Conservation (phyloP, 2,888 invertebrate genomes). For the Neria commutata region DNA sequence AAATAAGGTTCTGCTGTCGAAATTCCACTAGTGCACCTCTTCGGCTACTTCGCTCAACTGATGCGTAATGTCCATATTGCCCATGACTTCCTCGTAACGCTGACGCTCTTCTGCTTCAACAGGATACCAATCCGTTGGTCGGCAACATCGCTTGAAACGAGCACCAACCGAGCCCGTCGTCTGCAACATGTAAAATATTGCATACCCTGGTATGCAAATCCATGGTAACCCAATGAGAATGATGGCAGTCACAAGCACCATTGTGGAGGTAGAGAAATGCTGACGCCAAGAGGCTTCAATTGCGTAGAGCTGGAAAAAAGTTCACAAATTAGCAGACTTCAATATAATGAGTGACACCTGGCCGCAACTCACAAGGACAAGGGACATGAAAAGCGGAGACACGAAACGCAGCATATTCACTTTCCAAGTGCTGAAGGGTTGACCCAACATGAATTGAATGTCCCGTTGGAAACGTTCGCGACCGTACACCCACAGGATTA, state of each 20-base stretch:
- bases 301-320: slow-evolving; percentile 30
- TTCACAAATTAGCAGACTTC: too few species aligned
- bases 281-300: slow-evolving; percentile 16
- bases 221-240: slow-evolving; percentile 43
- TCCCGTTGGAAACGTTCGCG: slow-evolving; percentile 69
- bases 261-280: slow-evolving; percentile 19
- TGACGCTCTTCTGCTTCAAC: slow-evolving; percentile 55
- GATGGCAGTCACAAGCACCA: slow-evolving; percentile 26
- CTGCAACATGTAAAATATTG: slow-evolving; percentile 46
- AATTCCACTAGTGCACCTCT: slow-evolving; percentile 23
- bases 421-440: slow-evolving; percentile 65
- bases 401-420: slow-evolving; percentile 54
- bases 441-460: slow-evolving; percentile 75
- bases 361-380: slow-evolving; percentile 47
- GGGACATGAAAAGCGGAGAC: slow-evolving; percentile 51
- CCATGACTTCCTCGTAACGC: slow-evolving; percentile 58
- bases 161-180: slow-evolving; percentile 48
- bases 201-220: slow-evolving; percentile 48
- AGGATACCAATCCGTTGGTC: slow-evolving; percentile 60
- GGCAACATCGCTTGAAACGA: slow-evolving; percentile 53
- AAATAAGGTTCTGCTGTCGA: too few species aligned
- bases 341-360: too few species aligned
- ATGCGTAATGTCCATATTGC: slow-evolving; percentile 57
- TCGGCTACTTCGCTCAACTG: slow-evolving; percentile 49
- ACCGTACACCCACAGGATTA: slow-evolving; percentile 85